phyloP scores from a whole-genome alignment of 2,888 invertebrate species.

The Isoperla grammatica region DNA sequence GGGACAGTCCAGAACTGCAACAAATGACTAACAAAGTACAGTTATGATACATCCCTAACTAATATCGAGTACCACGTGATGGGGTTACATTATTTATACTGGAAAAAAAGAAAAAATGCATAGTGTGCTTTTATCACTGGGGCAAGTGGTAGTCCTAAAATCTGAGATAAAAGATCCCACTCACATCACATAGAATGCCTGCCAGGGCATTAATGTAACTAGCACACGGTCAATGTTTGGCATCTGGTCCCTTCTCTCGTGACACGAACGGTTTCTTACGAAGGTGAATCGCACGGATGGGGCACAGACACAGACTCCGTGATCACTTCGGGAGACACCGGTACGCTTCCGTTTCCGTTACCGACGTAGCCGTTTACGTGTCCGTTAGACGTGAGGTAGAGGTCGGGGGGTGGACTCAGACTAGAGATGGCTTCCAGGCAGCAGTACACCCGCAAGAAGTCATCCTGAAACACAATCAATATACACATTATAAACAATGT shows the following conservation, averaged over 20 bases:
- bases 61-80: slow-evolving; percentile 19
- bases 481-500: no score
- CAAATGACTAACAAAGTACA: slow-evolving; percentile 30
- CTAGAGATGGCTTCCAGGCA: slow-evolving; percentile 49
- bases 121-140: slow-evolving; percentile 10
- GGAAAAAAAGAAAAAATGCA: slow-evolving; percentile 20
- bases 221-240: slow-evolving; percentile 17
- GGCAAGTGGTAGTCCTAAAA: no score
- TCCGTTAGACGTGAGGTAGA: slow-evolving; percentile 50
- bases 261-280: slow-evolving; percentile 5
- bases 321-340: slow-evolving; percentile 54
- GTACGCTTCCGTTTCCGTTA: slow-evolving; percentile 46
- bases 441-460: slow-evolving; percentile 63
- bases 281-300: slow-evolving; percentile 8
- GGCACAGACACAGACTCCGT: slow-evolving; percentile 41
- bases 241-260: not conserved
- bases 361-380: slow-evolving; percentile 49
- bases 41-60: slow-evolving; percentile 22
- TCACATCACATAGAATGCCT: slow-evolving; percentile 20
- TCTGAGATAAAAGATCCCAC: not conserved
- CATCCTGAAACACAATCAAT: slow-evolving; percentile 54
- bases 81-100: slow-evolving; percentile 10
- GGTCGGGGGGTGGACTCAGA: slow-evolving; percentile 44
- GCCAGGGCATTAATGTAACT: slow-evolving; percentile 15
- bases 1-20: slow-evolving; percentile 24